phyloP scores from a whole-genome alignment of 2,797 vertebrate genomes.

The Sebastolobus alascanus region DNA sequence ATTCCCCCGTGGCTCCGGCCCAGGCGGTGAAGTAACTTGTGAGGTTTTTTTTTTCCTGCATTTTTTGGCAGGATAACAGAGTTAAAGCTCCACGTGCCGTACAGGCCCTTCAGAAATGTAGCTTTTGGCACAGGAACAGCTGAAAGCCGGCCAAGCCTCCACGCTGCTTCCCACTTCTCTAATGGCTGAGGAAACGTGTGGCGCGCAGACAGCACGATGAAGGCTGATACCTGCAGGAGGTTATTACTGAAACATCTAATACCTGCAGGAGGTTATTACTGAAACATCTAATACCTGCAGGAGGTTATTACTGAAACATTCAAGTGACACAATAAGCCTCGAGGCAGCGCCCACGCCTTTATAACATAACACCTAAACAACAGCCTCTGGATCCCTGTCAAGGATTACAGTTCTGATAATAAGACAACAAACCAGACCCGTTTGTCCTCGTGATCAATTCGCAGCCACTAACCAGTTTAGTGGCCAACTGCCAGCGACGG shows the following conservation, averaged over 20 bases:
- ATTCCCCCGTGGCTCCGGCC: slow-evolving; percentile 78
- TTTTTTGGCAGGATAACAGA: slow-evolving; percentile 80
- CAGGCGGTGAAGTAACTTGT: slow-evolving; percentile 77
- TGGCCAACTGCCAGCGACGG: slow-evolving; percentile 55
- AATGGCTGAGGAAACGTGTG: slow-evolving; percentile 54
- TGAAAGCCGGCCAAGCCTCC: slow-evolving; percentile 80
- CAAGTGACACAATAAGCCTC: slow-evolving; percentile 27
- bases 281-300: too few species aligned
- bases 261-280: not conserved
- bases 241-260: slow-evolving; percentile 26
- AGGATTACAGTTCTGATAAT: slow-evolving; percentile 51
- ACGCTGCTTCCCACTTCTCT: slow-evolving; percentile 52
- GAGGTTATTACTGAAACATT: slow-evolving; percentile 41
- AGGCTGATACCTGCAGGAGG: slow-evolving; percentile 42
- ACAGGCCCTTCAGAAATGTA: slow-evolving; percentile 71
- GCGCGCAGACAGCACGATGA: slow-evolving; percentile 31
- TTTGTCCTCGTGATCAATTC: slow-evolving; percentile 63
- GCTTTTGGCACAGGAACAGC: slow-evolving; percentile 82
- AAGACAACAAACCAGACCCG: slow-evolving; percentile 60
- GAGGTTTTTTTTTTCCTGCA: slow-evolving; percentile 44
- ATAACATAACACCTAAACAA: slow-evolving; percentile 44
- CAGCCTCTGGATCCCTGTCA: slow-evolving; percentile 8
- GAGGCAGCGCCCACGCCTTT: slow-evolving; percentile 37
- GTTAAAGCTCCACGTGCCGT: slow-evolving; percentile 65
- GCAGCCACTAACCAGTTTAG: slow-evolving; percentile 60